A percentile compares a stretch with the other conserved stretches of the same genome.
These are phyloP conservation scores for Sphinx pinastri DNA, from an alignment of 2,888 invertebrate species.

Conservation along the genomic window DNA sequence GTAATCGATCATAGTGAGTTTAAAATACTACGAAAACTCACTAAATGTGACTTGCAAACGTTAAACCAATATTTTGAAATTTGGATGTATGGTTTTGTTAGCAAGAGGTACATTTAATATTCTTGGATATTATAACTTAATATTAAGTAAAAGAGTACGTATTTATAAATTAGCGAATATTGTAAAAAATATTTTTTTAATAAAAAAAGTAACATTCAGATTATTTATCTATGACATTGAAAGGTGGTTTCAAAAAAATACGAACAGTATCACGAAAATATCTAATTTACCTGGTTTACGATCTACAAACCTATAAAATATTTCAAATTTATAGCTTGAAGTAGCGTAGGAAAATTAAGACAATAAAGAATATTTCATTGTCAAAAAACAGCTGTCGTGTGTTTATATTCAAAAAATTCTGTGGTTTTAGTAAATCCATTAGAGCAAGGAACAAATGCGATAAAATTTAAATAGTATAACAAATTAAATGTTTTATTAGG, in stretches of 20 bases:
- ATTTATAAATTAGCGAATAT: too few relatives aligned
- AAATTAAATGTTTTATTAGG: conserved; percentile 13
- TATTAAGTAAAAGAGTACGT: too few relatives aligned
- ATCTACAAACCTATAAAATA: background rate
- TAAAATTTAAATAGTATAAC: background rate
- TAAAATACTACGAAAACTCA: background rate
- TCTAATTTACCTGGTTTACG: conserved; percentile 11
- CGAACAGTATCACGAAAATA: background rate
- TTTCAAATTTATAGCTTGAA: background rate
- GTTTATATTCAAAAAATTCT: background rate
- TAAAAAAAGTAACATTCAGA: too few relatives aligned
- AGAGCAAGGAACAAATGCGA: background rate
- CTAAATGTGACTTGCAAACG: background rate
- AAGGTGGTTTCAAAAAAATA: background rate
- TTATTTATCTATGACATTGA: background rate
- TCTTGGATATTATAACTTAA: too few relatives aligned
- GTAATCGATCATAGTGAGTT: background rate
- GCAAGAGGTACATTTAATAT: too few relatives aligned
- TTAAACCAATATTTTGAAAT: background rate
- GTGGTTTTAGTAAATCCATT: background rate
- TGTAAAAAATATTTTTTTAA: too few relatives aligned
- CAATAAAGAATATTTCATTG: conserved; percentile 3
- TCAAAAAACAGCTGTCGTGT: conserved; percentile 4
- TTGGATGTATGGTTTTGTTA: too few relatives aligned
- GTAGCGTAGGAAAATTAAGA: background rate